These are phyloP conservation scores for Camponotus pennsylvanicus DNA, from an alignment of 1,140 invertebrate species.

Conservation along the genomic window DNA sequence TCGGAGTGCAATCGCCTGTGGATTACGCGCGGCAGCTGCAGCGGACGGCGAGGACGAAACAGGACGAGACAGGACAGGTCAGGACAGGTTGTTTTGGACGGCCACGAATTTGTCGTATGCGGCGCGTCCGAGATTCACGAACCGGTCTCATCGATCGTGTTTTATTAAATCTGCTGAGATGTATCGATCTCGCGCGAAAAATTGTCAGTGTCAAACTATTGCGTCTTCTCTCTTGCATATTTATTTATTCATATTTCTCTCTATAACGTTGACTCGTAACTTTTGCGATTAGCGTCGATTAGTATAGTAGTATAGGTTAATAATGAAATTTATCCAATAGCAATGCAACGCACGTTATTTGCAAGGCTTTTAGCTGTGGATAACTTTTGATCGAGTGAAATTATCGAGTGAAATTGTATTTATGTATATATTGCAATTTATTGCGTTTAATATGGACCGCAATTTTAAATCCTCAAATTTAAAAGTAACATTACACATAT, in stretches of 20 bases:
- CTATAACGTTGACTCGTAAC: neutral
- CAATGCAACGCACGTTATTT: neutral
- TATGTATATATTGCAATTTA: neutral
- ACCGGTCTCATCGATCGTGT: conserved; percentile 66
- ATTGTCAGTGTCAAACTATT: neutral
- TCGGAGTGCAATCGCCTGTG: conserved; percentile 66
- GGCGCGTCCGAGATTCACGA: conserved; percentile 60
- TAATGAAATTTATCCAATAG: no score
- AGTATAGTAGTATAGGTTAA: no score
- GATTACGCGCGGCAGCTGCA: conserved; percentile 67
- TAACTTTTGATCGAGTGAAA: neutral
- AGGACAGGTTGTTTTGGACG: conserved; percentile 63
- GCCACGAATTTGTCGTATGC: neutral
- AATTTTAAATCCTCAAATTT: neutral
- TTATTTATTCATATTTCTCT: neutral
- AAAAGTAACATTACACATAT: neutral
- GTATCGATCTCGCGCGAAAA: neutral
- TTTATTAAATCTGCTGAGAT: conserved; percentile 28
- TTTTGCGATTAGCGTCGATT: neutral
- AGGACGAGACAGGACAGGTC: conserved; percentile 27
- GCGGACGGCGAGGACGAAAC: conserved; percentile 1
- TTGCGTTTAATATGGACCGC: neutral
- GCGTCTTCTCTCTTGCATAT: neutral
- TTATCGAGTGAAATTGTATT: neutral
- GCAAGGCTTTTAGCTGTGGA: neutral